Evolutionary conservation across 2,797 vertebrate genomes (phyloP).

Genomic region (Macroramphosus scolopax): DNA sequence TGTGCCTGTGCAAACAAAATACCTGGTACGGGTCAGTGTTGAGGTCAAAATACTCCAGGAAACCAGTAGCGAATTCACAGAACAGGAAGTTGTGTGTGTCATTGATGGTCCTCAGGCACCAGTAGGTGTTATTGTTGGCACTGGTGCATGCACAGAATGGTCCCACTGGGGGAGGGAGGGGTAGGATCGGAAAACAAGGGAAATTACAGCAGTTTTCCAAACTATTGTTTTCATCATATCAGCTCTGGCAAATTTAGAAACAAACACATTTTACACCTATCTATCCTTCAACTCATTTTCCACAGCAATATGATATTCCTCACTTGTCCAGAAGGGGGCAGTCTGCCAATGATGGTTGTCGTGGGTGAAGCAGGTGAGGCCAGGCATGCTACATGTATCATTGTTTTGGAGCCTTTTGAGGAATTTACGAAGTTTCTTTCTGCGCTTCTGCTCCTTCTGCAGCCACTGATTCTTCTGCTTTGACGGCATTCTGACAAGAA

Average conservation of each 20-base stretch:
- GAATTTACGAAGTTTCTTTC: constrained; percentile 94
- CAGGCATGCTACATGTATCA: constrained; percentile 93
- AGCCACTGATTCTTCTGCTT: constrained; percentile 89
- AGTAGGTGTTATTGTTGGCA: constrained; percentile 99
- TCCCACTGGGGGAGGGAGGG: constrained; percentile 81
- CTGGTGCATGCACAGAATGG: constrained; percentile 98
- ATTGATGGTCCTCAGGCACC: constrained; percentile 96
- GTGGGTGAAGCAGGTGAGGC: constrained; percentile 95
- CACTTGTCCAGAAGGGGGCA: constrained; percentile 95
- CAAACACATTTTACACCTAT: too few relatives aligned
- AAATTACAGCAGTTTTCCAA: constrained; percentile 16
- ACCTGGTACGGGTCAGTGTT: constrained; percentile 98
- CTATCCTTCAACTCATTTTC: too few relatives aligned
- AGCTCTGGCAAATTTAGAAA: too few relatives aligned
- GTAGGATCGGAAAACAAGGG: constrained; percentile 33
- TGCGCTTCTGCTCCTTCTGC: constrained; percentile 91
- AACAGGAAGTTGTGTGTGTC: constrained; percentile 98
- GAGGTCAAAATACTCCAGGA: constrained; percentile 98
- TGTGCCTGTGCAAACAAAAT: constrained; percentile 38
- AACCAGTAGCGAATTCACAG: constrained; percentile 96
- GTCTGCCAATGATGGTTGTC: constrained; percentile 99
- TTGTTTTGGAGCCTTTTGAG: constrained; percentile 95
- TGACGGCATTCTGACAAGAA: constrained; percentile 53
- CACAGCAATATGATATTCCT: too few relatives aligned
- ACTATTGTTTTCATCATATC: constrained; percentile 32